phyloP scores from a whole-genome alignment of 2,113 vertebrate species.

The Psilopogon haemacephalus region DNA sequence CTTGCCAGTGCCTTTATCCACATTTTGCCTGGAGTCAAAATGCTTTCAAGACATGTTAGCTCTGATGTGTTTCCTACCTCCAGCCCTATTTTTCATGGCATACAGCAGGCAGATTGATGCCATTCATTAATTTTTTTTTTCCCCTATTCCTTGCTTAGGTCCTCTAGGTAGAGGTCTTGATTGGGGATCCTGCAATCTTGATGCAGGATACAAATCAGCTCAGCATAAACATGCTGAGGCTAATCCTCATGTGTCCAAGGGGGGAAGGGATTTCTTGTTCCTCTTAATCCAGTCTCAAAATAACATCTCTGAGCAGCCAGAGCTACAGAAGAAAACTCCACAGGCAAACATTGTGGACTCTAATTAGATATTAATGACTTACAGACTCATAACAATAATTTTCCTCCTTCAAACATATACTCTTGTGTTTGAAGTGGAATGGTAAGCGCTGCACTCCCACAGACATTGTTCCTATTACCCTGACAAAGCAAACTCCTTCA shows the following conservation, averaged over 20 bases:
- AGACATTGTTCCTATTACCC: not conserved
- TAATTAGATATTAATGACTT: not conserved
- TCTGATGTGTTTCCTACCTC: not conserved
- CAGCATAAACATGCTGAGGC: not conserved
- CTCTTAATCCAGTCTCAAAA: not conserved
- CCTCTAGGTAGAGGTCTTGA: not conserved
- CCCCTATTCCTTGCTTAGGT: not conserved
- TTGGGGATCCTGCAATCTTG: not conserved
- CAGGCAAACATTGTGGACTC: not conserved
- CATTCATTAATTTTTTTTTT: not conserved
- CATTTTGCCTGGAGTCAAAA: not conserved
- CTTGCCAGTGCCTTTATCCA: not conserved
- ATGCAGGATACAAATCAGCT: not conserved
- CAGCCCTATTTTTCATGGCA: not conserved
- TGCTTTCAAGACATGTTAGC: not conserved
- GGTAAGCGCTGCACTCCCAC: rapidly evolving
- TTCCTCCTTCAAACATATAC: not conserved
- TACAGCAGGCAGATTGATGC: not conserved
- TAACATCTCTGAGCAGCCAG: not conserved
- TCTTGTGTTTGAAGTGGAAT: not conserved
- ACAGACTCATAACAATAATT: not conserved
- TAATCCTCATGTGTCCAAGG: not conserved
- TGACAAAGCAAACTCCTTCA: not conserved
- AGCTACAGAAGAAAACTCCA: not conserved
- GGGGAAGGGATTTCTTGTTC: not conserved